Percentiles rank a stretch among this genome's conserved stretches.
These are phyloP conservation scores for Chaetophractus vellerosus DNA, from an alignment of 2,797 vertebrate genomes.

Conservation along the genomic window DNA sequence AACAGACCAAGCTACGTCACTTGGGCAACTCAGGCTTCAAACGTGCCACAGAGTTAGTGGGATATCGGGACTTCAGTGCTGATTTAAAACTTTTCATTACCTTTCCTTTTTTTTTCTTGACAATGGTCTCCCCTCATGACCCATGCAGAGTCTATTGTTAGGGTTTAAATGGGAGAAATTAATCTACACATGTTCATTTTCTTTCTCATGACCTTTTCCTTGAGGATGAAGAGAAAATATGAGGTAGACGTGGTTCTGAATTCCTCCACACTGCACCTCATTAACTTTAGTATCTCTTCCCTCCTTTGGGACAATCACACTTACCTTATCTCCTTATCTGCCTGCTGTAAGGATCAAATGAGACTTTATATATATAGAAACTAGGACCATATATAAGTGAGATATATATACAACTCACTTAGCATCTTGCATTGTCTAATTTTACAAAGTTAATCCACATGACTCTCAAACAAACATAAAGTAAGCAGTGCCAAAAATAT, in stretches of 20 bases:
- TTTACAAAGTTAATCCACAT: neutral
- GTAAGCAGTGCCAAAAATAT: neutral
- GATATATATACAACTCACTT: neutral
- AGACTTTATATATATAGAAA: no score
- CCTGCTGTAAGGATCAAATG: neutral
- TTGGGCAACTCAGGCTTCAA: neutral
- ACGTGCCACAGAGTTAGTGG: neutral
- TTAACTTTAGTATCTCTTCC: neutral
- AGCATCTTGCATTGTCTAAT: neutral
- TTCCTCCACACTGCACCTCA: neutral
- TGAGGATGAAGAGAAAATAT: neutral
- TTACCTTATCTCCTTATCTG: neutral
- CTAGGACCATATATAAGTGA: no score
- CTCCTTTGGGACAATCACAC: neutral
- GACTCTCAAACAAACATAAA: slow-evolving; percentile 6
- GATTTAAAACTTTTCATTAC: neutral
- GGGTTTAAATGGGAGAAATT: neutral
- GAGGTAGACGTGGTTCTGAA: neutral
- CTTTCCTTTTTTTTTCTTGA: neutral
- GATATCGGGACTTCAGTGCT: neutral
- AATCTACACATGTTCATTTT: neutral
- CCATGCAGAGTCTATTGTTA: neutral
- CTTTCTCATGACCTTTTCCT: neutral
- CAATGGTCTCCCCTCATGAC: neutral
- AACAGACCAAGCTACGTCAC: neutral